Conservation (phyloP, 2,888 invertebrate genomes). For the Villa cingulata region DNA sequence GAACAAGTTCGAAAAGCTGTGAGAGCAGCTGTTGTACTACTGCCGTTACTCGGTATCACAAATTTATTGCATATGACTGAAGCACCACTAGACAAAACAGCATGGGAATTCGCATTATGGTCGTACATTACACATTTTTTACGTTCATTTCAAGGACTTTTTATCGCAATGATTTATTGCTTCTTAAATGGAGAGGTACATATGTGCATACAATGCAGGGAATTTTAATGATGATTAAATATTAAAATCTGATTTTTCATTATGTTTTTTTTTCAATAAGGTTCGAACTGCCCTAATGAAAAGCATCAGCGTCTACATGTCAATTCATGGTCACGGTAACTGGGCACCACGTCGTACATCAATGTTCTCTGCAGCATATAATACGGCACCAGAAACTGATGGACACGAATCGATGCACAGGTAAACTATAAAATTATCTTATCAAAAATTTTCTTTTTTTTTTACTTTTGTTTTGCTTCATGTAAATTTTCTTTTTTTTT, state of each 20-base stretch:
- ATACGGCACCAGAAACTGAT: conserved; percentile 34
- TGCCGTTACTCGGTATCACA: conserved; percentile 69
- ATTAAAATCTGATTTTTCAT: neutral
- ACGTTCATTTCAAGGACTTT: conserved; percentile 72
- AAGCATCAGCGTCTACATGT: conserved; percentile 36
- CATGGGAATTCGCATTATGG: conserved; percentile 64
- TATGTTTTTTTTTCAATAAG: conserved; percentile 19
- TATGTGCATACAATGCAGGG: no score
- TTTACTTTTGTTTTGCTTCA: no score
- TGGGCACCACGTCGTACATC: conserved; percentile 33
- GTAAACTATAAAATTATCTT: conserved; percentile 19
- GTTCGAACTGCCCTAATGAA: conserved; percentile 37
- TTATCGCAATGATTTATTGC: conserved; percentile 68
- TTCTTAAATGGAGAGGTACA: conserved; percentile 71
- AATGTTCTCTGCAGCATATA: conserved; percentile 33
- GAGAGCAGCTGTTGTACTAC: conserved; percentile 60
- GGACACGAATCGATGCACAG: conserved; percentile 20
- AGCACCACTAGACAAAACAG: conserved; percentile 49
- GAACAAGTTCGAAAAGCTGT: conserved; percentile 68
- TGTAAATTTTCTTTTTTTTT: neutral
- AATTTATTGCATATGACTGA: conserved; percentile 61
- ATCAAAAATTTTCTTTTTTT: no score
- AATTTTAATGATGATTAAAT: no score
- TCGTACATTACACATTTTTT: conserved; percentile 65
- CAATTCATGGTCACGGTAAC: conserved; percentile 33